A percentile compares a stretch with the other conserved stretches of the same genome.
These are phyloP conservation scores for Dioctria rufipes DNA, from an alignment of 2,888 invertebrate species.

Conservation along the genomic window DNA sequence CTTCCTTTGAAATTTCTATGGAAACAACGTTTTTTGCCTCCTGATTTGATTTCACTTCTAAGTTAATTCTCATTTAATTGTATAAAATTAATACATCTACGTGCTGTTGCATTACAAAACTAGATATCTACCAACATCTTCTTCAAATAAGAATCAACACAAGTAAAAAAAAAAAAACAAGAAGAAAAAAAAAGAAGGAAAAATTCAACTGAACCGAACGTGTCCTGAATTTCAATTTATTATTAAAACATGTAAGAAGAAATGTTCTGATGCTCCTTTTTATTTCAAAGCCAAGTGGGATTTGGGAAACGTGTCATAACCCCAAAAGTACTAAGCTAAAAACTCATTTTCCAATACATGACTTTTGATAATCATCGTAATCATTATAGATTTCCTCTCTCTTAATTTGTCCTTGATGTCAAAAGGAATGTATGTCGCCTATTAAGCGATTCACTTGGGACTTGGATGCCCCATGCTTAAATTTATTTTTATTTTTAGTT, in stretches of 20 bases:
- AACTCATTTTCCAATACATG: constrained; percentile 17
- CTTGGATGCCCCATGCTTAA: neutral
- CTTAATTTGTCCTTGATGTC: constrained; percentile 27
- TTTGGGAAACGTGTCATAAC: constrained; percentile 7
- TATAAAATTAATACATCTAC: no score
- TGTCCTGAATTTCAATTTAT: constrained; percentile 26
- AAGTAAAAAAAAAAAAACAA: neutral
- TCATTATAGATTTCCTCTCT: neutral
- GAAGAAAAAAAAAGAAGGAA: neutral
- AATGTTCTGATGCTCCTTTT: neutral
- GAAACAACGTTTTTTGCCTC: no score
- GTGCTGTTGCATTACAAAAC: no score
- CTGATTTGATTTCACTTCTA: no score
- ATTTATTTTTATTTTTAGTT: constrained; percentile 19
- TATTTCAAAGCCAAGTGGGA: neutral
- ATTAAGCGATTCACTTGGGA: constrained; percentile 20
- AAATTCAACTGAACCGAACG: neutral
- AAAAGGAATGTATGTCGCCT: neutral
- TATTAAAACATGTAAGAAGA: constrained; percentile 7
- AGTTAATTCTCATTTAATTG: no score
- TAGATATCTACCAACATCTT: no score
- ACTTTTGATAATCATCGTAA: constrained; percentile 14
- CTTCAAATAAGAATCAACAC: no score
- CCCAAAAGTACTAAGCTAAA: neutral
- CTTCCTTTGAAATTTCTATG: no score